A percentile compares a stretch with the other conserved stretches of the same genome.
These are phyloP conservation scores for Spilarctia lutea DNA, from an alignment of 2,888 invertebrate species.

Conservation along the genomic window DNA sequence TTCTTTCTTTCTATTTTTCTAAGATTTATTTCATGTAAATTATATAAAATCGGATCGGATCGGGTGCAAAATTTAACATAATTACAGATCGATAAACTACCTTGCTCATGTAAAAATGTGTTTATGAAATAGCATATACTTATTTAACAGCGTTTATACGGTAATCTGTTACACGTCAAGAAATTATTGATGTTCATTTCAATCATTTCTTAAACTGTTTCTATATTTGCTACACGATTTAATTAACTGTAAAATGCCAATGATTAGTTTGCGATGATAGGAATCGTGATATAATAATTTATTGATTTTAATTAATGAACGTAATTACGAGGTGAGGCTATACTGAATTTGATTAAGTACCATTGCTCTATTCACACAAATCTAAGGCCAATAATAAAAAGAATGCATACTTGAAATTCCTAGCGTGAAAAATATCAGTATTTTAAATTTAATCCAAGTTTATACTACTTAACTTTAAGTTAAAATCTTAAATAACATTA, in stretches of 20 bases:
- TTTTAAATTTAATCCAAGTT: too few species aligned
- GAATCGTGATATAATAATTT: not conserved
- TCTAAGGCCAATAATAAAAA: not conserved
- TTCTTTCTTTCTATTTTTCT: too few species aligned
- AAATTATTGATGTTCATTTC: not conserved
- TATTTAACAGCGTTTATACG: not conserved
- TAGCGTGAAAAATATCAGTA: too few species aligned
- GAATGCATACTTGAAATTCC: not conserved
- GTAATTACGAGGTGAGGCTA: not conserved
- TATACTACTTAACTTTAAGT: too few species aligned
- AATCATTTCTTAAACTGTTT: not conserved
- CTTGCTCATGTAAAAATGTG: not conserved
- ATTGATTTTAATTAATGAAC: not conserved
- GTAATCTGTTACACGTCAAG: constrained; percentile 2
- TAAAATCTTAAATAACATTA: too few species aligned
- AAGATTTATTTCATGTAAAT: too few species aligned
- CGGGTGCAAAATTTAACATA: not conserved
- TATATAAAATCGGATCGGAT: not conserved
- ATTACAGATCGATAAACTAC: too few species aligned
- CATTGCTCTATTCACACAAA: not conserved
- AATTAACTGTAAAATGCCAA: not conserved
- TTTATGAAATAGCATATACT: not conserved
- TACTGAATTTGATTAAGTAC: not conserved
- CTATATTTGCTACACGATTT: not conserved
- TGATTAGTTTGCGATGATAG: not conserved